Base-by-base conservation (phyloP, 2,888 invertebrate species). In the Leptopilina myrica region DNA sequence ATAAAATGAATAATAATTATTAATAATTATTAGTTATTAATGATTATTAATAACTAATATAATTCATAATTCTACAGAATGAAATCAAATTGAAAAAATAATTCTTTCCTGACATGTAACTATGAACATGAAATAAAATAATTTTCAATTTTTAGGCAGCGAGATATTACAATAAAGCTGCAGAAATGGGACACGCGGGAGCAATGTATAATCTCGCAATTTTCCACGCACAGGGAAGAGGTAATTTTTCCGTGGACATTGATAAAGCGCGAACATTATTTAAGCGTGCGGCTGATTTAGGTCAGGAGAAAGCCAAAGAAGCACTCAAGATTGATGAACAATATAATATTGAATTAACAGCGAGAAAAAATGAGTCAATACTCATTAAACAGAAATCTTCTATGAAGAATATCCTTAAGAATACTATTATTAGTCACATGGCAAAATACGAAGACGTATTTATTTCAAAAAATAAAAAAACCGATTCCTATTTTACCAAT, bases 181-280 rank as follows among this genome's bases (percentile, higher is more conserved):
- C 95, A 20, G 92, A 93, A 11, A 90, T 93, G 76, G 94, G 95
- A 56, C 95, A 96, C 87, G 92, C 94, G 2, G 93, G 93, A 81
- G 95, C 96, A 0, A 92, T 94, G 86, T 96, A 95, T 88, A 96
- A 96, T 88, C 92, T 96, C 76, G 95, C 95, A 3, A 93, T 95
- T 73, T 94, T 94, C 87, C 93, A 95, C 88, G 94, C 94, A 2
- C 94, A 95, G 87, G 95, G 95, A 0, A 91, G 93, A 82, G 95
- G 95, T 14, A 95, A 94, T 0, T 90, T 95, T 1, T 85, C 91
- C 7, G 89, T 92, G 14, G 93, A 95, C 87, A 87, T 90, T 7
- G 88, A 90, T n/a, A 93, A 90, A 20, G 95, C 95, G 1, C 91
- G 93, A 15, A 88, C 93, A 67, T 91, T 94, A 64, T 93, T 94